These are phyloP conservation scores for Burhinus bistriatus DNA, from an alignment of 2,113 vertebrate species.

Conservation along the genomic window DNA sequence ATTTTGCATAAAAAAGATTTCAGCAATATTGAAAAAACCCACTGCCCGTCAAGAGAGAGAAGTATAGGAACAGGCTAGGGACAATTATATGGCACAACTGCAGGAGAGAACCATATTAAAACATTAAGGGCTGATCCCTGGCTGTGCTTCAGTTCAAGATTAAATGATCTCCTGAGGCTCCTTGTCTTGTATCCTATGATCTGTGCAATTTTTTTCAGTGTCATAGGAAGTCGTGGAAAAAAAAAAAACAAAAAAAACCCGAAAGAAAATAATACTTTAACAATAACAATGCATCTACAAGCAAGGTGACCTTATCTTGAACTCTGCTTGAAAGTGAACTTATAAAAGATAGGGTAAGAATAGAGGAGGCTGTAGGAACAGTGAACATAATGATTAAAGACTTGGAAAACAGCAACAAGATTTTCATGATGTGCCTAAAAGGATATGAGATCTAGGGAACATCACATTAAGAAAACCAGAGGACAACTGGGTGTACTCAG, in stretches of 20 bases:
- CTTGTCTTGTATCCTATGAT: not conserved
- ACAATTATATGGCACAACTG: not conserved
- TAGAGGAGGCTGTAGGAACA: not conserved
- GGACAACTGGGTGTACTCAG: not conserved
- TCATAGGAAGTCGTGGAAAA: not conserved
- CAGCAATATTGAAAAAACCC: not conserved
- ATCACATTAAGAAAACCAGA: not conserved
- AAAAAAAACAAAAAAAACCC: not conserved
- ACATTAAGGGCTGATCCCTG: not conserved
- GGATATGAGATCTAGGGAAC: not conserved
- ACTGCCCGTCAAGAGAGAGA: not conserved
- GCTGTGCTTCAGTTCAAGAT: slow-evolving; percentile 22
- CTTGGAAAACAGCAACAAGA: not conserved
- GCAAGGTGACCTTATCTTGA: not conserved
- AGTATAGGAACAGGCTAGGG: not conserved
- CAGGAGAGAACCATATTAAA: not conserved
- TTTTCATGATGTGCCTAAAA: not conserved
- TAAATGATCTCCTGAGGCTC: not conserved
- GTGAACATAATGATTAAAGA: not conserved
- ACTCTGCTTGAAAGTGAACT: not conserved
- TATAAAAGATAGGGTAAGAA: not conserved
- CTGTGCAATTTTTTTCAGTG: not conserved
- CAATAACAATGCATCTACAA: not conserved
- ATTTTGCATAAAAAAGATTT: not conserved
- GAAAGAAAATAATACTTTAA: not conserved